Evolutionary conservation across 2,797 vertebrate genomes (phyloP).

Genomic region (Spea hammondii): DNA sequence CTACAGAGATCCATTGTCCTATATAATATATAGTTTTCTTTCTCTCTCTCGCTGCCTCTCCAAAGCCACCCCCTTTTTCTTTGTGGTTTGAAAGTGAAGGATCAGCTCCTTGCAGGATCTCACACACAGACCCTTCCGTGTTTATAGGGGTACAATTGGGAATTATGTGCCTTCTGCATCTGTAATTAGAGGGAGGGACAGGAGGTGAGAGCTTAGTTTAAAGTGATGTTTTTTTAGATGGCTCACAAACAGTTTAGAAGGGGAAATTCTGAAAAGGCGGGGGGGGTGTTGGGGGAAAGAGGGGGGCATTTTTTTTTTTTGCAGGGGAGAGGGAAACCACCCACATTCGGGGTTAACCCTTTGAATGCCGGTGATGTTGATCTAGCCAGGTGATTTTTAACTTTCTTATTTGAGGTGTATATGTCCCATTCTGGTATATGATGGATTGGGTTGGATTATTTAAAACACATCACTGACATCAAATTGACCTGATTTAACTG

Average conservation of each 20-base stretch:
- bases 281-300: not conserved
- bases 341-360: constrained; percentile 10
- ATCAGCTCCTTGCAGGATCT: constrained; percentile 41
- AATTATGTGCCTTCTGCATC: constrained; percentile 51
- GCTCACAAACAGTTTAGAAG: constrained; percentile 37
- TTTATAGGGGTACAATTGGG: constrained; percentile 52
- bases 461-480: too few relatives aligned
- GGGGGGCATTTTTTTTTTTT: not conserved
- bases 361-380: not conserved
- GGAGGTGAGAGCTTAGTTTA: constrained; percentile 45
- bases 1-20: constrained; percentile 48
- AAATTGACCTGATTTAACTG: too few relatives aligned
- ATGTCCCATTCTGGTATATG: too few relatives aligned
- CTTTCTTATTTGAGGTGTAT: not conserved
- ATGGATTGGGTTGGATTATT: too few relatives aligned
- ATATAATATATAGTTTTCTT: constrained; percentile 36
- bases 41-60: constrained; percentile 8
- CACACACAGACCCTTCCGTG: constrained; percentile 42
- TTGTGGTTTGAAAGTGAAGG: constrained; percentile 45
- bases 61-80: constrained; percentile 20
- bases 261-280: constrained; percentile 35
- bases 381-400: not conserved
- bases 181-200: constrained; percentile 50
- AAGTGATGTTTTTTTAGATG: constrained; percentile 35
- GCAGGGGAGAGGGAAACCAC: constrained; percentile 17